These are phyloP conservation scores for Oscheius sp. DNA, from an alignment of 2,888 invertebrate genomes.

Conservation along the genomic window DNA sequence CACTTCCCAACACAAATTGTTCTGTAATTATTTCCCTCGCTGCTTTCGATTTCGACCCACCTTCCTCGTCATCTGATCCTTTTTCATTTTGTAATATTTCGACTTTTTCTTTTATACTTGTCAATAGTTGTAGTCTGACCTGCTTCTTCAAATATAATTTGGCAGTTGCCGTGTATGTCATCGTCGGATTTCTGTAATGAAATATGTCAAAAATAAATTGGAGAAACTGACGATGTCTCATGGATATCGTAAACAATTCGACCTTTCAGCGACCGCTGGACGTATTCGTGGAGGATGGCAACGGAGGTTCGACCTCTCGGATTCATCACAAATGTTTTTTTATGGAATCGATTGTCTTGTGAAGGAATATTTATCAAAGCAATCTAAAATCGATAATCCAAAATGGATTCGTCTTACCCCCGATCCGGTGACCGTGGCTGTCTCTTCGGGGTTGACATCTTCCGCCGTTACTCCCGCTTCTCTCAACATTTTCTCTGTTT, in stretches of 20 bases:
- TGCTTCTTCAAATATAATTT: conserved; percentile 42
- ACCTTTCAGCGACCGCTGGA: conserved; percentile 91
- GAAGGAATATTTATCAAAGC: conserved; percentile 34
- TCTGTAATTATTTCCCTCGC: conserved; percentile 74
- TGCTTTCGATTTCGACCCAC: background rate
- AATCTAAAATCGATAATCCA: conserved; percentile 16
- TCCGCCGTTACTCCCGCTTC: conserved; percentile 6
- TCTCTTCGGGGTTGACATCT: conserved; percentile 7
- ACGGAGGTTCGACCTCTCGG: conserved; percentile 81
- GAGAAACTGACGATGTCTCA: conserved; percentile 55
- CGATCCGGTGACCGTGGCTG: background rate
- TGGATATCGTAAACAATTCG: conserved; percentile 54
- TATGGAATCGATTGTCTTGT: conserved; percentile 81
- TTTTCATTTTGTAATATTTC: conserved; percentile 38
- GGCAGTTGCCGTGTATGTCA: conserved; percentile 52
- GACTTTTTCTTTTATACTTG: conserved; percentile 49
- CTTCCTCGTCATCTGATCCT: background rate
- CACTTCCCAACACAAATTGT: conserved; percentile 83
- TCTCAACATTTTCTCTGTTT: conserved; percentile 14
- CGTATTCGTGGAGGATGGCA: conserved; percentile 96
- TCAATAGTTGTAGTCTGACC: conserved; percentile 34
- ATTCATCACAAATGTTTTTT: conserved; percentile 49
- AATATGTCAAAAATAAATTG: background rate
- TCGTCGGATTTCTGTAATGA: conserved; percentile 40
- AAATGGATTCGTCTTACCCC: background rate